Evolutionary conservation across 2,888 invertebrate species (phyloP), one percentile per base, ranked within the genome.

Genomic region (Mellilla xanthometata): DNA sequence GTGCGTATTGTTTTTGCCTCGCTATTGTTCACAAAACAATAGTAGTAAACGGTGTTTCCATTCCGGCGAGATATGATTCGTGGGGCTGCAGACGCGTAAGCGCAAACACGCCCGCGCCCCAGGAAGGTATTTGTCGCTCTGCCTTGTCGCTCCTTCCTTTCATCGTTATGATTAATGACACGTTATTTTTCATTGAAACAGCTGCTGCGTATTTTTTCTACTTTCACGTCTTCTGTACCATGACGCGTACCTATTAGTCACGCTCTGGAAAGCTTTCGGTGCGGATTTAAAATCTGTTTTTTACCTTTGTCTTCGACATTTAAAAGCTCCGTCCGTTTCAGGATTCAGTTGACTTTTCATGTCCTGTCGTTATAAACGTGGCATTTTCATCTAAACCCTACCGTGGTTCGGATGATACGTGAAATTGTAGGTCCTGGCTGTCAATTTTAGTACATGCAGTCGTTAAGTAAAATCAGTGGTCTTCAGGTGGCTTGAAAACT

Each of bases 181-280:
- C 70, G 79, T 80, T 85, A 85, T 86, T 85, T 86, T 86, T 86
- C 84, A 85, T 75, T 77, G 81, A 74, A 82, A 80, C 82, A 84
- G 82, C 83, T 84, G 83, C 77, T 68, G 69, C 79, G 78, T 79
- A 79, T 85, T 85, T 86, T 81, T 84, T 80, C 72, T 69, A 75
- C 77, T 77, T 76, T 74, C 77, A 71, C 77, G 76, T 80, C 76
- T 79, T 81, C 81, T 79, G 80, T 78, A 68, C 76, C 76, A 65
- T 80, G 80, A 79, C 80, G 76, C 67, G 70, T 71, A 71, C 76
- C 83, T 85, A 82, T 85, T 84, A 81, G 82, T 84, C 81, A 81
- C 68, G 72, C 73, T 70, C 71, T 76, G 76, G 76, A 79, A 76
- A 75, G 72, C 72, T 74, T 72, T 67, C 72, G 67, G 72, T 76